Percentiles rank a stretch among this genome's conserved stretches.
phyloP scores from a whole-genome alignment of 2,113 vertebrate species.

The Cettia cetti region DNA sequence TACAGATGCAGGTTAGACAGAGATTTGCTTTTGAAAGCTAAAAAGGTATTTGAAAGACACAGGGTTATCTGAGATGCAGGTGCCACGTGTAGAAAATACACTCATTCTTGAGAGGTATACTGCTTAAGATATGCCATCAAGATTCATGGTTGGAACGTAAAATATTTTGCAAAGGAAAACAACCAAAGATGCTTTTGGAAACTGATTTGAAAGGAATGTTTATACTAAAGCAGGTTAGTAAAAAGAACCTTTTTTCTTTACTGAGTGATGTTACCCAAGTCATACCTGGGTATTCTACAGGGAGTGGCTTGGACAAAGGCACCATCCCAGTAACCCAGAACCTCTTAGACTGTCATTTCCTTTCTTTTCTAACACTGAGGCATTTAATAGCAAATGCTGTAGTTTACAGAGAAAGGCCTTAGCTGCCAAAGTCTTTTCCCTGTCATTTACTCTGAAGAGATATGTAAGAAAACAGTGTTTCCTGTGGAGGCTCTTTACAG shows the following conservation, averaged over 20 bases:
- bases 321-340: neutral
- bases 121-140: neutral
- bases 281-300: neutral
- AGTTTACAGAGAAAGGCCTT: neutral
- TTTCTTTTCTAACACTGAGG: neutral
- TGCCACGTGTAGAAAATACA: fast-evolving
- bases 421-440: neutral
- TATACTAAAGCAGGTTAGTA: neutral
- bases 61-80: neutral
- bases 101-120: neutral
- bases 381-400: neutral
- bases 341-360: neutral
- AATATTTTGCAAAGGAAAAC: neutral
- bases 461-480: neutral
- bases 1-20: neutral
- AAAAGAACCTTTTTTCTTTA: neutral
- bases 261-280: neutral
- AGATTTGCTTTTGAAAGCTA: neutral
- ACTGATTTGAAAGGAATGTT: neutral
- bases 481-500: neutral
- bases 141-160: neutral
- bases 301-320: neutral
- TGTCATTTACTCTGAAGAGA: neutral
- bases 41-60: neutral
- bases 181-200: neutral